Conservation (phyloP, 1,140 invertebrate species). For the Philopotamus ludificatus region DNA sequence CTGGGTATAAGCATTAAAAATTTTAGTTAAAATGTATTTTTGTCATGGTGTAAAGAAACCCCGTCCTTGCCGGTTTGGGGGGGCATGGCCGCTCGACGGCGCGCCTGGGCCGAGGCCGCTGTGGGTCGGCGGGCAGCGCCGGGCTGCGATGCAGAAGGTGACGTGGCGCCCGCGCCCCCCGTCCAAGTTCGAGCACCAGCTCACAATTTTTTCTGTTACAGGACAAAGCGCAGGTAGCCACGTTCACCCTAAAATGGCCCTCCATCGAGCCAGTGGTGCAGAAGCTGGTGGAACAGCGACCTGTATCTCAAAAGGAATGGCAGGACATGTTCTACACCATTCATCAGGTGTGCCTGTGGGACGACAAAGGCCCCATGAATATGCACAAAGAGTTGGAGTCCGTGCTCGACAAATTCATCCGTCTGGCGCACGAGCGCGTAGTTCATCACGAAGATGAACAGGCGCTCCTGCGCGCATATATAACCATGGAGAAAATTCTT, state of each 20-base stretch:
- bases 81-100: background rate
- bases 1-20: too few species aligned
- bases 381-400: slow-evolving; percentile 85
- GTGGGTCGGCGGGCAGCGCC: background rate
- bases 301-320: slow-evolving; percentile 93
- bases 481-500: slow-evolving; percentile 96
- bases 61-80: background rate
- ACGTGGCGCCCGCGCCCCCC: background rate
- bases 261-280: slow-evolving; percentile 89
- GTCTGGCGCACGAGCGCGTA: slow-evolving; percentile 87
- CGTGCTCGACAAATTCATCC: slow-evolving; percentile 93
- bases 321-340: slow-evolving; percentile 96
- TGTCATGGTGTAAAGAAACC: too few species aligned
- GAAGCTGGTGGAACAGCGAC: slow-evolving; percentile 89
- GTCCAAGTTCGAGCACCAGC: too few species aligned
- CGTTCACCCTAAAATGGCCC: slow-evolving; percentile 96
- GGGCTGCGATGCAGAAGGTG: background rate
- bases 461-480: slow-evolving; percentile 92
- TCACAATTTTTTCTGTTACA: slow-evolving; percentile 49
- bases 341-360: slow-evolving; percentile 93
- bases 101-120: background rate
- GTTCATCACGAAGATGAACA: slow-evolving; percentile 90
- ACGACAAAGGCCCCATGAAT: slow-evolving; percentile 90
- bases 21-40: too few species aligned
- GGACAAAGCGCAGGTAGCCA: slow-evolving; percentile 65